phyloP scores from a whole-genome alignment of 1,140 invertebrate genomes.

The Microvelia longipes region DNA sequence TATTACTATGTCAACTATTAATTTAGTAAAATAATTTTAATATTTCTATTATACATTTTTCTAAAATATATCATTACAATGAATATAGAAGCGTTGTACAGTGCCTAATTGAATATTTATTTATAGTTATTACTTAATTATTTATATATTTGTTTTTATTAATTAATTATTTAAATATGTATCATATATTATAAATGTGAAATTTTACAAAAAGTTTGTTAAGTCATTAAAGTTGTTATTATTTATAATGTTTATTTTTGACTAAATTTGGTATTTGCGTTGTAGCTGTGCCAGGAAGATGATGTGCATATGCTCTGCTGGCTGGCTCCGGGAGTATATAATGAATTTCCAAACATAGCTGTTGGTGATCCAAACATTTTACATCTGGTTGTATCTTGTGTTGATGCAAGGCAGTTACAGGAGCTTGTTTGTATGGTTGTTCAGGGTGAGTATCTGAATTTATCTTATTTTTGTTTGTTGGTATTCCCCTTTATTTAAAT shows the following conservation, averaged over 20 bases:
- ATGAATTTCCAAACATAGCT: slow-evolving; percentile 71
- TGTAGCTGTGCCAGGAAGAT: slow-evolving; percentile 63
- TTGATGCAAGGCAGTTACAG: slow-evolving; percentile 77
- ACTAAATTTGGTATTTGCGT: slow-evolving; percentile 13
- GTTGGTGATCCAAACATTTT: slow-evolving; percentile 73
- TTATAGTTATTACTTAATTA: too few species aligned
- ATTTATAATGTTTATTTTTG: not conserved
- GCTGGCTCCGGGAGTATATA: slow-evolving; percentile 79
- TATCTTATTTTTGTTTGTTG: slow-evolving; percentile 29
- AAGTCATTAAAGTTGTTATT: not conserved
- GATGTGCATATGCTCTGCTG: slow-evolving; percentile 75
- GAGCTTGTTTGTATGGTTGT: slow-evolving; percentile 77
- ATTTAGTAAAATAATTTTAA: too few species aligned
- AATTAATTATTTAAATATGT: too few species aligned
- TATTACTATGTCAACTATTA: too few species aligned
- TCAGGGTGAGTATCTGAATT: slow-evolving; percentile 48
- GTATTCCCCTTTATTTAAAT: slow-evolving; percentile 37
- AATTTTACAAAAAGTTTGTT: not conserved
- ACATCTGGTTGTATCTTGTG: slow-evolving; percentile 69
- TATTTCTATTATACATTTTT: too few species aligned
- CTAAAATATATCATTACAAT: too few species aligned
- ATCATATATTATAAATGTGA: too few species aligned
- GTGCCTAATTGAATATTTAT: too few species aligned
- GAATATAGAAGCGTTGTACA: too few species aligned
- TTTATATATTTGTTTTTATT: too few species aligned